phyloP scores from a whole-genome alignment of 1,140 invertebrate species.

The Pollicipes pollicipes region DNA sequence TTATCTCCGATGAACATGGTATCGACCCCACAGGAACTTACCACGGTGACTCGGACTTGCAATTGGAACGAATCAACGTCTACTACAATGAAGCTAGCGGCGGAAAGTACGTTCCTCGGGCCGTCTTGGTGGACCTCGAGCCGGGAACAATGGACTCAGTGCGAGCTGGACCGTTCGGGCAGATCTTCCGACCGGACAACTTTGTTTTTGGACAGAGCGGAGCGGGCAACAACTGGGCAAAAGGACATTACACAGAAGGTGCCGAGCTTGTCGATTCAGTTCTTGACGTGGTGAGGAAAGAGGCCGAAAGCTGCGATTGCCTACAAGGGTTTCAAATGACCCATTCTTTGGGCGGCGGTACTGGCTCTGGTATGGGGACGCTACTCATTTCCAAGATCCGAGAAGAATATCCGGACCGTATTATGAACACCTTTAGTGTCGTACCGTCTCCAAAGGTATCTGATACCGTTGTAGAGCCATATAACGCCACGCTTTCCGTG shows the following conservation, averaged over 20 bases:
- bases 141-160: too few species aligned
- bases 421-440: constrained; percentile 38
- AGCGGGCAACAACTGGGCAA: too few species aligned
- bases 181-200: too few species aligned
- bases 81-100: constrained; percentile 57
- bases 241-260: constrained; percentile 20
- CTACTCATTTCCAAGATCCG: constrained; percentile 37
- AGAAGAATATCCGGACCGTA: constrained; percentile 38
- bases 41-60: constrained; percentile 58
- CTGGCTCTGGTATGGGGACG: constrained; percentile 38
- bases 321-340: too few species aligned
- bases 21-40: constrained; percentile 68
- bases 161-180: too few species aligned
- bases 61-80: constrained; percentile 68
- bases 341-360: constrained; percentile 34
- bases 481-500: constrained; percentile 74
- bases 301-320: constrained; percentile 41
- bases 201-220: too few species aligned
- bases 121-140: too few species aligned
- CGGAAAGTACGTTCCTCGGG: too few species aligned
- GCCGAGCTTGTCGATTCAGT: constrained; percentile 48
- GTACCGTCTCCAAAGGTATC: constrained; percentile 45
- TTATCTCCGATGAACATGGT: constrained; percentile 76
- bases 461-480: constrained; percentile 73
- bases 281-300: constrained; percentile 40